Percentiles rank a stretch among this genome's conserved stretches.
These are phyloP conservation scores for Globia sparganii DNA, from an alignment of 2,888 invertebrate species.

Conservation along the genomic window DNA sequence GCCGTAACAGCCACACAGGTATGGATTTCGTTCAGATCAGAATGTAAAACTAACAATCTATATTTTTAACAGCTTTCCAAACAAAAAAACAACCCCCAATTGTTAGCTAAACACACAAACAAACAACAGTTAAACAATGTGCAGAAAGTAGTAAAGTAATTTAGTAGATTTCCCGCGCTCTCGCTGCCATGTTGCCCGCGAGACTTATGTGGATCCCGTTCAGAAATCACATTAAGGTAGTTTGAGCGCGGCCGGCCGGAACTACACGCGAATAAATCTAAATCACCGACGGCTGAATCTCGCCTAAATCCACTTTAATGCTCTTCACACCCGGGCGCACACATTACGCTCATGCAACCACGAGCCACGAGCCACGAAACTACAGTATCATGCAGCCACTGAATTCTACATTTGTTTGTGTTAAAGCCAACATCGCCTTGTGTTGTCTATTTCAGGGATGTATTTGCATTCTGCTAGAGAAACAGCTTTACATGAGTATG, in stretches of 20 bases:
- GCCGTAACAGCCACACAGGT: neutral
- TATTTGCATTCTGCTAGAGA: slow-evolving; percentile 34
- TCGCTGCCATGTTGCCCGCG: slow-evolving; percentile 74
- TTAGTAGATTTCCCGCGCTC: slow-evolving; percentile 75
- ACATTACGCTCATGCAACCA: slow-evolving; percentile 55
- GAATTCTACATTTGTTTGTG: slow-evolving; percentile 39
- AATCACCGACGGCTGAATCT: slow-evolving; percentile 76
- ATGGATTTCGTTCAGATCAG: neutral
- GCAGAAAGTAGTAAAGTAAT: slow-evolving; percentile 66
- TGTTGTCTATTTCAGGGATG: slow-evolving; percentile 33
- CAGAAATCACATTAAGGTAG: slow-evolving; percentile 83
- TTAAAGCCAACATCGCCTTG: slow-evolving; percentile 22
- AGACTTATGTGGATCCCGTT: slow-evolving; percentile 74
- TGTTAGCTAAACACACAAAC: slow-evolving; percentile 33
- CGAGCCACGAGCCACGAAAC: slow-evolving; percentile 38
- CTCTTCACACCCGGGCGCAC: slow-evolving; percentile 66
- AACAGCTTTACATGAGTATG: slow-evolving; percentile 29
- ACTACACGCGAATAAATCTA: slow-evolving; percentile 83
- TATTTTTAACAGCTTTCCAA: neutral
- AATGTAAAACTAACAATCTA: neutral
- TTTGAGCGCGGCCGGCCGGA: slow-evolving; percentile 77
- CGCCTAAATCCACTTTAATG: slow-evolving; percentile 77
- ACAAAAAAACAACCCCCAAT: slow-evolving; percentile 5
- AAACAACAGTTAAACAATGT: slow-evolving; percentile 49
- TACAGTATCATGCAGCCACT: slow-evolving; percentile 45